These are phyloP conservation scores for Prochilodus magdalenae DNA, from an alignment of 2,113 vertebrate genomes.

Conservation along the genomic window DNA sequence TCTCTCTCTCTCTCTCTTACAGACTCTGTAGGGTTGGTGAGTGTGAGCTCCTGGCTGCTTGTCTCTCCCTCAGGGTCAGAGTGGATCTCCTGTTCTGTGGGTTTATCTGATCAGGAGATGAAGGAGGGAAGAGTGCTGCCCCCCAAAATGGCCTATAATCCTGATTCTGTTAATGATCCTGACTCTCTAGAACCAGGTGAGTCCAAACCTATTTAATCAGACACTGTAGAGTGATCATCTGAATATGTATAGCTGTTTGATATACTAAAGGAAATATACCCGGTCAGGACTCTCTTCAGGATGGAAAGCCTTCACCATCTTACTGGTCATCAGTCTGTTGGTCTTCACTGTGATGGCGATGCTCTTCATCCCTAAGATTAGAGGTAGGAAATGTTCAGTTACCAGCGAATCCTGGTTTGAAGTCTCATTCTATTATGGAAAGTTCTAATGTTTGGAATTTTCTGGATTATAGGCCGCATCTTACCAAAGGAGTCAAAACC, in stretches of 20 bases:
- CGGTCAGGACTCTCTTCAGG: not conserved
- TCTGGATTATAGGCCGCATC: not conserved
- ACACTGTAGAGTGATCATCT: not conserved
- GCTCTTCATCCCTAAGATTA: not conserved
- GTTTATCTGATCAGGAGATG: not conserved
- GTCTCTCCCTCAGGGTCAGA: not conserved
- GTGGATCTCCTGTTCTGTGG: constrained; percentile 12
- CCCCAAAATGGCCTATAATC: not conserved
- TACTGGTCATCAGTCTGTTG: not conserved
- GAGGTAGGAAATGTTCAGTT: not conserved
- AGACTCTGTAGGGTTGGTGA: constrained; percentile 5
- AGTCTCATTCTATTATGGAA: not conserved
- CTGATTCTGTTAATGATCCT: too few species aligned
- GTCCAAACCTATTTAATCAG: not conserved
- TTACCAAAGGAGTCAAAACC: not conserved
- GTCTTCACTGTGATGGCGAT: not conserved
- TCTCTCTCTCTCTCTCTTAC: not conserved
- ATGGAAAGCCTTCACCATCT: not conserved
- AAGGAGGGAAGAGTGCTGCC: not conserved
- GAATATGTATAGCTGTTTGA: not conserved
- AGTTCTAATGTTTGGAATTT: not conserved
- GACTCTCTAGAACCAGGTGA: not conserved
- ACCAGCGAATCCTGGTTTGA: not conserved
- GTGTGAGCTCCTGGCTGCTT: not conserved
- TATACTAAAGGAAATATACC: not conserved